Conservation (phyloP, 1,140 invertebrate species). For the Heliconius congener region DNA sequence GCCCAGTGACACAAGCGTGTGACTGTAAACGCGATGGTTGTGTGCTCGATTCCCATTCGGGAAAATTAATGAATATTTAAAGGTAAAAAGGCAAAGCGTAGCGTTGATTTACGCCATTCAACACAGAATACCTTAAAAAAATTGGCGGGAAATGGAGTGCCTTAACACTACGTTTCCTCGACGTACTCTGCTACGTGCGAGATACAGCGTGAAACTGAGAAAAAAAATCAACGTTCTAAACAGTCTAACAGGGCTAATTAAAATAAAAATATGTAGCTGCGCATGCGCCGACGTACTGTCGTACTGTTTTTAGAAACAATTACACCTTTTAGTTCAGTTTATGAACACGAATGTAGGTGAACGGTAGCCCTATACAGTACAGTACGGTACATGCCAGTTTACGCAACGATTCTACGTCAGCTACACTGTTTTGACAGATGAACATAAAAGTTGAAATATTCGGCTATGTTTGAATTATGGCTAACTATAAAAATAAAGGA, state of each 20-base stretch:
- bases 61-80: too few species aligned
- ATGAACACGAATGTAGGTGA: conserved; percentile 56
- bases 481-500: conserved; percentile 45
- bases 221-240: conserved; percentile 30
- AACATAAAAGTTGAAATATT: conserved; percentile 58
- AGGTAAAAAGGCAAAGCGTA: too few species aligned
- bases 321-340: conserved; percentile 68
- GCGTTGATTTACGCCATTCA: too few species aligned
- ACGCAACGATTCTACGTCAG: conserved; percentile 51
- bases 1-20: too few species aligned
- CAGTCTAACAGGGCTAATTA: conserved; percentile 55
- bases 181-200: too few species aligned
- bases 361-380: conserved; percentile 45
- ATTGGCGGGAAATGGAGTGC: too few species aligned
- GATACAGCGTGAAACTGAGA: too few species aligned
- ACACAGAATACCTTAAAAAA: too few species aligned
- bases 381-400: conserved; percentile 38
- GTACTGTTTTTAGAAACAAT: conserved; percentile 64
- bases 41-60: too few species aligned
- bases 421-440: conserved; percentile 67
- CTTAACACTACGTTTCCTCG: too few species aligned
- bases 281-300: conserved; percentile 36
- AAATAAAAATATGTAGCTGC: conserved; percentile 30
- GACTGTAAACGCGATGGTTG: too few species aligned
- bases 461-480: conserved; percentile 57